These are phyloP conservation scores for Camponotus pennsylvanicus DNA, from an alignment of 1,140 invertebrate species.

Conservation along the genomic window DNA sequence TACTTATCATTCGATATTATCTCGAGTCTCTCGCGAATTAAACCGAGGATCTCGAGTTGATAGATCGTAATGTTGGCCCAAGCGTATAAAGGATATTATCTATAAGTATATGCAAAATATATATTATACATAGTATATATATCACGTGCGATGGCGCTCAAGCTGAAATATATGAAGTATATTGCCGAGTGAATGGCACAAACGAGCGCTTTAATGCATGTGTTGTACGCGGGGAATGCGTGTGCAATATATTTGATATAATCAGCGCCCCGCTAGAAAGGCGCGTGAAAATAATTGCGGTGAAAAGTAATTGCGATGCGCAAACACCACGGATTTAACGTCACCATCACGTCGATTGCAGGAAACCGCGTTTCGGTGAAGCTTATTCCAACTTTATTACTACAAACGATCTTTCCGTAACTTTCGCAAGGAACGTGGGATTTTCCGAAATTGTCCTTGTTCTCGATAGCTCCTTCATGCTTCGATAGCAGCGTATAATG, in stretches of 20 bases:
- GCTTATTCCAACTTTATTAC: neutral
- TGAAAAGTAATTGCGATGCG: conserved; percentile 14
- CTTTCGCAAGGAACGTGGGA: neutral
- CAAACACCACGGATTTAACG: conserved; percentile 14
- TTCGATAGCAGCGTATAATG: conserved; percentile 15
- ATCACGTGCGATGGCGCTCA: conserved; percentile 22
- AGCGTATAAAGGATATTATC: conserved; percentile 32
- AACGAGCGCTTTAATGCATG: conserved; percentile 37
- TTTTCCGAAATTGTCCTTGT: neutral
- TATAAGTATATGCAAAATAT: conserved; percentile 51
- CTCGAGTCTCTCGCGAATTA: neutral
- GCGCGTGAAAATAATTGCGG: neutral
- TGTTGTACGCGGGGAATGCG: conserved; percentile 33
- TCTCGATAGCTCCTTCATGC: conserved; percentile 7
- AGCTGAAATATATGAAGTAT: conserved; percentile 23
- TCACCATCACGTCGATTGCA: neutral
- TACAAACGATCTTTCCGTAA: neutral
- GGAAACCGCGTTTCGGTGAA: neutral
- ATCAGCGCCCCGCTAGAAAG: conserved; percentile 20
- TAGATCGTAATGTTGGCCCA: conserved; percentile 27
- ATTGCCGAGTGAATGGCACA: conserved; percentile 40
- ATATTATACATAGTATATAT: conserved; percentile 44
- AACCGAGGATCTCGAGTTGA: conserved; percentile 21
- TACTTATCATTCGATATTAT: conserved; percentile 44
- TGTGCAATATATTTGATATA: conserved; percentile 32